These are phyloP conservation scores for Clinocottus analis DNA, from an alignment of 2,113 vertebrate species.

Conservation along the genomic window DNA sequence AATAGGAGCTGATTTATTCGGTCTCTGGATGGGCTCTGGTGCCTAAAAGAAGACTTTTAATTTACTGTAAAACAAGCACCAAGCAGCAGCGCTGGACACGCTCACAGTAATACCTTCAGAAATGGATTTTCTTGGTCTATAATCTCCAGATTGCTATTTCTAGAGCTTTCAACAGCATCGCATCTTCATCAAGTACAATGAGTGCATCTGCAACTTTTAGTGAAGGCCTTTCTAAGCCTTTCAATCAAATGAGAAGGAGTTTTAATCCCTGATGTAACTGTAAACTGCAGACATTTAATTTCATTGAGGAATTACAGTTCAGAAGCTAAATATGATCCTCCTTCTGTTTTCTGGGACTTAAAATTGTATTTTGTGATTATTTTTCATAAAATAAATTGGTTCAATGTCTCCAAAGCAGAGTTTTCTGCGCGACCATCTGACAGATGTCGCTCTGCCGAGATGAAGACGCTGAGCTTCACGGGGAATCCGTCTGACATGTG, in stretches of 20 bases:
- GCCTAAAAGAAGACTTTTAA: background rate
- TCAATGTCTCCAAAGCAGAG: too few relatives aligned
- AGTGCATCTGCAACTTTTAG: background rate
- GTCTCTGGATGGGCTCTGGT: background rate
- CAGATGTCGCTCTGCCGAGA: background rate
- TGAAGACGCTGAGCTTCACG: background rate
- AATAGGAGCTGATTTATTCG: conserved; percentile 28
- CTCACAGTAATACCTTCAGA: background rate
- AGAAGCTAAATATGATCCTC: too few relatives aligned
- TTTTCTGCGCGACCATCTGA: background rate
- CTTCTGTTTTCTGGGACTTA: too few relatives aligned
- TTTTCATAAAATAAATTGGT: too few relatives aligned
- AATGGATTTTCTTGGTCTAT: background rate
- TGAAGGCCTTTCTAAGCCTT: background rate
- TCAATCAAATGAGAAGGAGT: background rate
- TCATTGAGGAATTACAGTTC: background rate
- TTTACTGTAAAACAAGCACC: conserved; percentile 13
- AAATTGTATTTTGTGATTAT: too few relatives aligned
- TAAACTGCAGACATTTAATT: background rate
- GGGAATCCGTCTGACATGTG: background rate
- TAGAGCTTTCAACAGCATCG: background rate
- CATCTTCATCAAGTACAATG: background rate
- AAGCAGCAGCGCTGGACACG: background rate
- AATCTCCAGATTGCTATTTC: background rate
- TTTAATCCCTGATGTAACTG: background rate